Base-by-base conservation (phyloP, 2,797 vertebrate genomes). In the Hydrolagus colliei region DNA sequence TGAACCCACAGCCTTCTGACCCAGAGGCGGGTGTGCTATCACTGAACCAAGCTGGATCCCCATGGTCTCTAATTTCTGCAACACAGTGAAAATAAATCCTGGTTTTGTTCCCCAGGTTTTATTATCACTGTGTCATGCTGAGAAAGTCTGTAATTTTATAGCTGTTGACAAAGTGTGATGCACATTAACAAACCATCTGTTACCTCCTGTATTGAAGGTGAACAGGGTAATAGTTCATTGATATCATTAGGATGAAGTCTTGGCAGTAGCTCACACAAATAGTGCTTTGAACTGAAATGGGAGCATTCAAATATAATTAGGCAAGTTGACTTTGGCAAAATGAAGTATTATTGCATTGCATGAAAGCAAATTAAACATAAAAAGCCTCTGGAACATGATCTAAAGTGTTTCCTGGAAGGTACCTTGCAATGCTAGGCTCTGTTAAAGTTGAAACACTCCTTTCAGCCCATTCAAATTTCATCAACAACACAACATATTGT, bases 291-390 rank as follows among this genome's bases (percentile, higher is more conserved):
- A 84, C 22, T 84, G 27, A 84, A 84, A 68, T 68, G 22, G 67
- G 52, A 68, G 80, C 80, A 84, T 84, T 84, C 80, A 65, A 67
- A 71, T 20, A 67, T 84, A 84, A 84, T 84, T 84, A 84, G 32
- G 32, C 80, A 12, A 67, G 22, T 68, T 84, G 35, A 84, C 22
- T 84, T 84, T 84, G 80, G 63, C 80, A 68, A 84, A 84, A 65
- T 84, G 27, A 71, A 84, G 67, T 71, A 84, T 71, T 84, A 84
- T 84, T 84, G 63, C 63, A 84, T 68, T 61, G 75, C 52, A 77
- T 61, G 75, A 77, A 77, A 77, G 75, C 61, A 77, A 77, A 59
- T 77, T 61, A 61, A n/a, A n/a, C 75, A 5, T 20, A 77, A 77
- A 74, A 59, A 61, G n/a, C 20, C 41, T 77, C 75, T 77, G 75